Percentiles rank a stretch among this genome's conserved stretches.
phyloP scores from a whole-genome alignment of 2,113 vertebrate genomes.

The Xenopus borealis region DNA sequence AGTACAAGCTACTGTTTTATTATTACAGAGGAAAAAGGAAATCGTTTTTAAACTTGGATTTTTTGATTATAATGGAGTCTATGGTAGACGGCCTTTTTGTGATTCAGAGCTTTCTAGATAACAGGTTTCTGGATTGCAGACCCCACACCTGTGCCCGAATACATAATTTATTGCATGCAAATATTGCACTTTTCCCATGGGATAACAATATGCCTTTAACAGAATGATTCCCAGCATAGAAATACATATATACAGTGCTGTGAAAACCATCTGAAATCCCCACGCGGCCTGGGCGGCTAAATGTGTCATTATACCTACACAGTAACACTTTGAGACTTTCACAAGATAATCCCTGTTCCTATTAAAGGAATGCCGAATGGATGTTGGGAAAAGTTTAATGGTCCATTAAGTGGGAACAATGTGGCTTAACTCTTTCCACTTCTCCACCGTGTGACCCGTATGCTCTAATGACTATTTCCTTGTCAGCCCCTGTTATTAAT shows the following conservation, averaged over 20 bases:
- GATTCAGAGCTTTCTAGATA: too few species aligned
- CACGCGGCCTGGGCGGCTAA: slow-evolving; percentile 3
- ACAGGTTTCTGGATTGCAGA: too few species aligned
- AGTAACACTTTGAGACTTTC: slow-evolving; percentile 38
- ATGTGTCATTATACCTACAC: slow-evolving; percentile 30
- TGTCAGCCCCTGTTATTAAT: slow-evolving; percentile 12
- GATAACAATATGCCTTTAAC: too few species aligned
- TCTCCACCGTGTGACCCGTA: background rate
- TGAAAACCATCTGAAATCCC: slow-evolving; percentile 9
- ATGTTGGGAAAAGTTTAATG: slow-evolving; percentile 35
- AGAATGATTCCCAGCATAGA: too few species aligned
- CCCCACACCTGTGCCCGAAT: too few species aligned
- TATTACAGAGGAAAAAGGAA: too few species aligned
- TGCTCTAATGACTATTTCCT: background rate
- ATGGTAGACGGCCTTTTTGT: too few species aligned
- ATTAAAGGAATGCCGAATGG: slow-evolving; percentile 27
- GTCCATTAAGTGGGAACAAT: slow-evolving; percentile 37
- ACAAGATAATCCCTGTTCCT: slow-evolving; percentile 32
- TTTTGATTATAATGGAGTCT: too few species aligned
- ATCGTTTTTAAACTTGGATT: too few species aligned
- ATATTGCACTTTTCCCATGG: too few species aligned
- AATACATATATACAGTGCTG: background rate
- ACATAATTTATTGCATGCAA: too few species aligned
- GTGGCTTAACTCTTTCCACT: slow-evolving; percentile 32
- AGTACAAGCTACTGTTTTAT: too few species aligned